Base-by-base conservation (phyloP, 2,888 invertebrate species). In the Drosophila nr. perissopoda region DNA sequence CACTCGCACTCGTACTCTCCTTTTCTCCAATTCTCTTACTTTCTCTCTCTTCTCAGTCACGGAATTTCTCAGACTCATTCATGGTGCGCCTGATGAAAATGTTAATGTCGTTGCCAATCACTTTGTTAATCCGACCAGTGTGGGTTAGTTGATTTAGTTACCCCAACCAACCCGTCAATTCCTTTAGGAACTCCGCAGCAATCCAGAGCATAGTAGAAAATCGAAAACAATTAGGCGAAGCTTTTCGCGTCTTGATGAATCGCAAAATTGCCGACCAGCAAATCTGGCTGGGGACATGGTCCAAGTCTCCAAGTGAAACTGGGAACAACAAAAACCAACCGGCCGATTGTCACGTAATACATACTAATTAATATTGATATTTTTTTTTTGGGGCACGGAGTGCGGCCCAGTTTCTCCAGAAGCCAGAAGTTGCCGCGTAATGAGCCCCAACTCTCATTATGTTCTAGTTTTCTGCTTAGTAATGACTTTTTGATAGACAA, bases 91-190 rank as follows among this genome's bases (percentile, higher is more conserved):
- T 86, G 85, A 89, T 86, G 90, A 90, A 89, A 86, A 91, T 86
- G 91, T 84, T 86, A 86, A 90, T 89, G 85, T 86, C 89, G 82
- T 89, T 86, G 89, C 91, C 89, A 86, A 86, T 86, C 91, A 91
- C 79, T 89, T 81, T 87, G 79, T 87, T 86, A 86, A 86, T 87
- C 88, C 85, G 70, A 74, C 69, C 74, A 73, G 68, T 62, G 70
- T 60, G 88, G 57, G 64, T 75, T 79, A 79, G 70, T 84, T 90
- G 88, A 85, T 89, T 90, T 83, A 64, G 60, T 66, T 31, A 27
- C 21, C 31, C 36, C 21, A 18, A 4, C 25, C 38, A 46, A 16
- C 4, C 7, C 16, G 25, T 21, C 56, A 36, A 33, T 40, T 27
- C 53, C 46, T 46, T 16, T 16, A 54, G 54, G 36, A 54, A 36